Base-by-base conservation (phyloP, 2,113 vertebrate genomes). In the Ochotona princeps region DNA sequence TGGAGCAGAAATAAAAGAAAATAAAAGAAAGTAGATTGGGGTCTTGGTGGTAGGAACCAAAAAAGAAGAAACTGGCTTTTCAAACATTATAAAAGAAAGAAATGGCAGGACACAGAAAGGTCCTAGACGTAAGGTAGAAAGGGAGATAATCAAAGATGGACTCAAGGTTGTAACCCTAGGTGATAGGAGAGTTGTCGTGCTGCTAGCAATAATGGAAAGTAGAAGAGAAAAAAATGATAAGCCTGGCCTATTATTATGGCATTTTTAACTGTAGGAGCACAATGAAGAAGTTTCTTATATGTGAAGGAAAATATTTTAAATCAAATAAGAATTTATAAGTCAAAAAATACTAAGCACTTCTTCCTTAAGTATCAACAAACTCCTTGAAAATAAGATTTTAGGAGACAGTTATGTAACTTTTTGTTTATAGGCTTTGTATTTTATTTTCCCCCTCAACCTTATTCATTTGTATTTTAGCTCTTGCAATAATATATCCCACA, bases 1-100 rank as follows among this genome's bases (percentile, higher is more conserved):
- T 97, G 97, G 94, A 97, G 96, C 96, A 97, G 96, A 97, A 97
- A 96, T 96, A 97, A 97, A 96, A 96, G 92, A 92, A 93, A 94
- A 96, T 95, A 91, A 96, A 97, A 97, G 95, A 91, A 94, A 96
- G 91, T 90, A 94, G 94, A 97, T 96, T 97, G 96, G 92, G 96
- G 97, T 97, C 97, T 96, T 96, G 89, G 90, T 97, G 75, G 95
- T 96, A n/a, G 84, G 87, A 96, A 94, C 96, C 97, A 96, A 95
- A 95, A 97, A 96, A 92, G 95, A 94, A 94, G 95, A 95, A 96
- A 93, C 96, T 90, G 65, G 92, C 96, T 97, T 95, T 97, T 97
- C 91, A 97, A 97, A 95, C 87, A 90, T 83, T 95, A 92, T 96
- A 95, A 95, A 97, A 95, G 95, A 95, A 93, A 96, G 96, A 96